Conservation (phyloP, 1,140 invertebrate genomes). For the Arion vulgaris region DNA sequence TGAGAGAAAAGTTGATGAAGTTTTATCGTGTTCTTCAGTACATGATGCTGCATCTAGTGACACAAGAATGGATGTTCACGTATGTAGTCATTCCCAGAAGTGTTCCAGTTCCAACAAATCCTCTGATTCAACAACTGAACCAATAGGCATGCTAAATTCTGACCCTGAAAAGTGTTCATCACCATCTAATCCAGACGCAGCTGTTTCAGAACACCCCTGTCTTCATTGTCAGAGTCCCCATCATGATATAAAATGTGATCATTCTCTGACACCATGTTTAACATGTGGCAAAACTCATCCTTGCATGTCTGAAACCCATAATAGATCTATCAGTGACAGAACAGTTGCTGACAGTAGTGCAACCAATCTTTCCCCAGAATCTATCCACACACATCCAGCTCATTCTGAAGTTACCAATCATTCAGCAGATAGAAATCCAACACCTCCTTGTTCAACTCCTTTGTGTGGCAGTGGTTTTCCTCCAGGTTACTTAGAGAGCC, state of each 20-base stretch:
- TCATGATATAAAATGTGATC: neutral
- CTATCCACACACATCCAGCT: neutral
- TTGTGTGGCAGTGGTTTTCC: slow-evolving; percentile 32
- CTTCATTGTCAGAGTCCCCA: neutral
- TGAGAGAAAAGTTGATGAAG: neutral
- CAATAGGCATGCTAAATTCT: neutral
- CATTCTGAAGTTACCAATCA: neutral
- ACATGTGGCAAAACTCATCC: neutral
- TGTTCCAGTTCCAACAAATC: neutral
- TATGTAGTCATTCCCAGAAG: slow-evolving; percentile 16
- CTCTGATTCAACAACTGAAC: neutral
- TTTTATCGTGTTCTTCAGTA: neutral
- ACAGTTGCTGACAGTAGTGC: too few relatives aligned
- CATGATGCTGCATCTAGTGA: slow-evolving; percentile 29
- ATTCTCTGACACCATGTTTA: neutral
- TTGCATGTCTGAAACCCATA: neutral
- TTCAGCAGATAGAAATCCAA: neutral
- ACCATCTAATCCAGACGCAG: neutral
- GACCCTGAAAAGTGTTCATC: neutral
- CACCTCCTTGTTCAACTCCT: neutral
- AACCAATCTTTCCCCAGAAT: neutral
- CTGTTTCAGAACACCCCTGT: neutral
- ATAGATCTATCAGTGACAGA: neutral
- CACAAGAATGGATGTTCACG: slow-evolving; percentile 39
- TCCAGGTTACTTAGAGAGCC: slow-evolving; percentile 51